Conservation (phyloP, 2,888 invertebrate genomes). For the Corbicula japonica region DNA sequence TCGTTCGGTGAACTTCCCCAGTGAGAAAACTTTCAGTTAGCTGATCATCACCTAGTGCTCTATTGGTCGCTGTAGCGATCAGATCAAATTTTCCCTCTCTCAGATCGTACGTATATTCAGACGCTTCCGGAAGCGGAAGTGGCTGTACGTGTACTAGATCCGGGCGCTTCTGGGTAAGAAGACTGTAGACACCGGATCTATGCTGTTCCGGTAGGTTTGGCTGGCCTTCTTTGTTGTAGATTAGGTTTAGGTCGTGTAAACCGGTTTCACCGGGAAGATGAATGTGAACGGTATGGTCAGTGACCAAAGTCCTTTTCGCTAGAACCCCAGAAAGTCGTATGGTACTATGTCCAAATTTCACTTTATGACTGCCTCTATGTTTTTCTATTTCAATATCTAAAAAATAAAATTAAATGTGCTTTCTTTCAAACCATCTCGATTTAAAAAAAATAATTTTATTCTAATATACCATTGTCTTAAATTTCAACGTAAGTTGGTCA, state of each 20-base stretch:
- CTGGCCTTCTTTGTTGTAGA: constrained; percentile 46
- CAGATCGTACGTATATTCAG: constrained; percentile 40
- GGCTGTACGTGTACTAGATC: constrained; percentile 51
- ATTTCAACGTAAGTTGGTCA: neutral
- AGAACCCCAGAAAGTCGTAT: constrained; percentile 49
- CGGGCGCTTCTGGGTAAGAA: constrained; percentile 41
- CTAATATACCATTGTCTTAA: neutral
- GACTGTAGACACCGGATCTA: constrained; percentile 33
- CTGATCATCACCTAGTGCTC: constrained; percentile 1
- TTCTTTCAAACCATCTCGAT: neutral
- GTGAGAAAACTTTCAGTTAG: neutral
- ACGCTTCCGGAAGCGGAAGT: constrained; percentile 31
- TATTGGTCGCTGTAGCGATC: constrained; percentile 47
- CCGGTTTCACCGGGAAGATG: constrained; percentile 40
- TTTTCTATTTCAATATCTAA: constrained; percentile 54
- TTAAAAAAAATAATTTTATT: neutral
- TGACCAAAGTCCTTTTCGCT: constrained; percentile 33
- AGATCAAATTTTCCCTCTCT: constrained; percentile 59
- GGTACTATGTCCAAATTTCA: constrained; percentile 46
- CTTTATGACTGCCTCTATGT: constrained; percentile 10
- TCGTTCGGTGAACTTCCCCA: neutral
- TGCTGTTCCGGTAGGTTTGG: constrained; percentile 31
- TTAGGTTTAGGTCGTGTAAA: constrained; percentile 50
- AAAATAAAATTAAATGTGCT: neutral
- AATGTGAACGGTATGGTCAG: constrained; percentile 52